phyloP scores from a whole-genome alignment of 2,797 vertebrate species.

The Xenopus petersii region DNA sequence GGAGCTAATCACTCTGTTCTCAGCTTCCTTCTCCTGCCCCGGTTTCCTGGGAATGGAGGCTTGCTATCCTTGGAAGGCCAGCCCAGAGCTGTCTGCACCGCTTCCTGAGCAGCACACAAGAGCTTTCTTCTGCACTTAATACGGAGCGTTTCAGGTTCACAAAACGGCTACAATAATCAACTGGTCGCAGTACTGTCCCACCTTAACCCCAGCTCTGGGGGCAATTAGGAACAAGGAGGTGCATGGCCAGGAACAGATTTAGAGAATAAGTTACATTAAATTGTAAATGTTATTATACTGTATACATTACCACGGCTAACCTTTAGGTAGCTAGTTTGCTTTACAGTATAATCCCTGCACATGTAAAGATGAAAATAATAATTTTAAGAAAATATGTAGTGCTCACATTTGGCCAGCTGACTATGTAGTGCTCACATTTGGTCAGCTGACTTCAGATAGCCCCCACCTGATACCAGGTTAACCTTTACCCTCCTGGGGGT shows the following conservation, averaged over 20 bases:
- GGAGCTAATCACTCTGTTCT: conserved; percentile 53
- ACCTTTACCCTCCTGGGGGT: too few species aligned
- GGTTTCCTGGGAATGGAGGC: conserved; percentile 43
- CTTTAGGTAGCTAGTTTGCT: too few species aligned
- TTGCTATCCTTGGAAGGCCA: conserved; percentile 37
- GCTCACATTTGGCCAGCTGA: too few species aligned
- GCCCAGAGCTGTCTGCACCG: conserved; percentile 6
- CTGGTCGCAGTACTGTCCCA: neutral
- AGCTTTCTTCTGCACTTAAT: conserved; percentile 1
- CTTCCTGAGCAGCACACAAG: conserved; percentile 31
- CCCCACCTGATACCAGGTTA: too few species aligned
- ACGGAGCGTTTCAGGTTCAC: neutral
- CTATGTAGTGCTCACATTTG: too few species aligned
- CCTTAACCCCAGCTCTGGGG: neutral
- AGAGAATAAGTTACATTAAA: neutral
- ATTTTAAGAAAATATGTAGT: too few species aligned
- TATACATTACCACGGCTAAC: too few species aligned
- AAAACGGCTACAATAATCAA: conserved; percentile 1
- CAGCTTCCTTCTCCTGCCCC: conserved; percentile 61
- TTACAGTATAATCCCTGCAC: too few species aligned
- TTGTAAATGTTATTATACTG: too few species aligned
- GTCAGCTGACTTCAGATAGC: too few species aligned
- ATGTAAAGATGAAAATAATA: too few species aligned
- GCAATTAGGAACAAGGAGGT: neutral
- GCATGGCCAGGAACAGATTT: neutral